These are phyloP conservation scores for Cyclura pinguis DNA, from an alignment of 2,797 vertebrate genomes.

Conservation along the genomic window DNA sequence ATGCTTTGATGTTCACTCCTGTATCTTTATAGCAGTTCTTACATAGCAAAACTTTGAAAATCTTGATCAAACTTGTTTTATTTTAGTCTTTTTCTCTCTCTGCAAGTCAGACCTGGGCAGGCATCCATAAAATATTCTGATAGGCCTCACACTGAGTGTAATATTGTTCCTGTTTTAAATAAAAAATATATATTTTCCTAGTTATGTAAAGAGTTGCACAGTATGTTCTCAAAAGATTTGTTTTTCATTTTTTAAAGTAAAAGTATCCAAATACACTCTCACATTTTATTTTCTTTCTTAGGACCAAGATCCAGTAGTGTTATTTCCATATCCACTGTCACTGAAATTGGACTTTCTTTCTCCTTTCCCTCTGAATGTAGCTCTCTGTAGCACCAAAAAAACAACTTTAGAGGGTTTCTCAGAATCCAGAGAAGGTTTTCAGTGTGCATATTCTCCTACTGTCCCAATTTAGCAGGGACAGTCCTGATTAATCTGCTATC, in stretches of 20 bases:
- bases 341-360: no score
- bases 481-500: no score
- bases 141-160: not conserved
- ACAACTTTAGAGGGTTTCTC: no score
- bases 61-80: not conserved
- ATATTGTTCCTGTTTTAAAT: not conserved
- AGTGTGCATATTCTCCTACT: no score
- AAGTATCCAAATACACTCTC: not conserved
- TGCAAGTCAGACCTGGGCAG: not conserved
- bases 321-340: no score
- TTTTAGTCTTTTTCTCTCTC: not conserved
- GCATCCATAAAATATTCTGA: not conserved
- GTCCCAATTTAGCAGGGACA: no score
- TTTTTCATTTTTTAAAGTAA: not conserved
- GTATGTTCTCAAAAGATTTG: not conserved
- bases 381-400: no score
- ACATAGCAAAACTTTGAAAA: not conserved
- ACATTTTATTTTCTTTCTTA: not conserved
- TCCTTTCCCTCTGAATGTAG: no score
- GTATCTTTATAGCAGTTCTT: not conserved
- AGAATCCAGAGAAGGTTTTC: no score
- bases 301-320: not conserved
- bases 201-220: not conserved
- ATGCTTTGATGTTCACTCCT: not conserved
- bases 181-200: not conserved